Conservation (phyloP, 2,888 invertebrate genomes). For the Orgyia antiqua region DNA sequence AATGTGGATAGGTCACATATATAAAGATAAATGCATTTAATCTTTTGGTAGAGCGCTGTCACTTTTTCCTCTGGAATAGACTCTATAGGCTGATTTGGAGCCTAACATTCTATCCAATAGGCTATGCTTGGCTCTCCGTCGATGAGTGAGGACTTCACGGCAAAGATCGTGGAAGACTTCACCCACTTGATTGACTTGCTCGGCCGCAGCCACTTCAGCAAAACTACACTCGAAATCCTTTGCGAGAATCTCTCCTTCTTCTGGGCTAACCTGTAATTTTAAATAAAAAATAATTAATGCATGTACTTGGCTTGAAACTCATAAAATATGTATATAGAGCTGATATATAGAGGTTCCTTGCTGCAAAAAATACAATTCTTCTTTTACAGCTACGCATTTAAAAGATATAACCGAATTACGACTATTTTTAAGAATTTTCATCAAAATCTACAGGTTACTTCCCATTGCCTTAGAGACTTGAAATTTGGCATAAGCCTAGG, state of each 20-base stretch:
- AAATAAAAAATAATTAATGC: no score
- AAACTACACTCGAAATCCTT: conserved; percentile 94
- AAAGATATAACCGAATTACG: no score
- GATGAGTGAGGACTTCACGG: conserved; percentile 86
- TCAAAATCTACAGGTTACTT: no score
- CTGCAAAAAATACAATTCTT: no score
- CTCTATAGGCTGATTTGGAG: conserved; percentile 82
- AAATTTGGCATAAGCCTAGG: no score
- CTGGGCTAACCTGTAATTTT: conserved; percentile 81
- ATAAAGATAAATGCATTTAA: conserved; percentile 43
- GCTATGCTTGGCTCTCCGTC: conserved; percentile 91
- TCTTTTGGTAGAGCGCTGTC: conserved; percentile 93
- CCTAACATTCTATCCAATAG: conserved; percentile 90
- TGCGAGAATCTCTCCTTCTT: conserved; percentile 92
- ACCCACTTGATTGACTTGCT: conserved; percentile 90
- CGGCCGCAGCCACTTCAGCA: conserved; percentile 92
- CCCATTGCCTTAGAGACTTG: no score
- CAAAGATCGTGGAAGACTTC: conserved; percentile 92
- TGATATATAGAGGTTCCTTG: no score
- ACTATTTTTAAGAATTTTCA: no score
- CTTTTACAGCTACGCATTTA: no score
- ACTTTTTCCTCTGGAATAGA: conserved; percentile 91
- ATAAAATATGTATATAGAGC: no score
- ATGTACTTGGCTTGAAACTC: no score
- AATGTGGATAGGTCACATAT: no score